A percentile compares a stretch with the other conserved stretches of the same genome.
These are phyloP conservation scores for Notodonta ziczac DNA, from an alignment of 2,888 invertebrate species.

Conservation along the genomic window DNA sequence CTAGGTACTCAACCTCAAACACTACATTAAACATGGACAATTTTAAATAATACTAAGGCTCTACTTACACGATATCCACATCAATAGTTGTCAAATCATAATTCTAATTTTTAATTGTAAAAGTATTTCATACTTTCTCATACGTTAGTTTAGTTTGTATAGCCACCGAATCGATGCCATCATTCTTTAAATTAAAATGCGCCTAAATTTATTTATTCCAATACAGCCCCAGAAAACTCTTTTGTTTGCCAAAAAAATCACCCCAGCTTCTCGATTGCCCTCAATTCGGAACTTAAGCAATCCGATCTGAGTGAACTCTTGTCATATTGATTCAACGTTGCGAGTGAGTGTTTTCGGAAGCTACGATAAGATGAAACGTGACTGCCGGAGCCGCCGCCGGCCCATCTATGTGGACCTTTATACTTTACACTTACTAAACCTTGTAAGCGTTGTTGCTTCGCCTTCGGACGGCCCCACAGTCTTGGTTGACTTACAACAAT, in stretches of 20 bases:
- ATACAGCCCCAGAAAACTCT: background rate
- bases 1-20: too few relatives aligned
- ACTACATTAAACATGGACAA: too few relatives aligned
- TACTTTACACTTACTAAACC: slow-evolving; percentile 49
- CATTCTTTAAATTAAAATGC: too few relatives aligned
- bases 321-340: slow-evolving; percentile 73
- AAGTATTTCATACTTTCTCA: too few relatives aligned
- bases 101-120: too few relatives aligned
- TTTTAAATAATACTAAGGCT: too few relatives aligned
- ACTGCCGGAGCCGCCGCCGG: slow-evolving; percentile 54
- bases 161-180: too few relatives aligned
- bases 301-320: slow-evolving; percentile 68
- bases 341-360: slow-evolving; percentile 75
- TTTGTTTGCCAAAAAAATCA: slow-evolving; percentile 8
- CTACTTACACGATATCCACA: too few relatives aligned
- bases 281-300: slow-evolving; percentile 61
- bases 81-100: too few relatives aligned
- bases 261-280: slow-evolving; percentile 41
- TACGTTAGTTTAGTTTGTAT: too few relatives aligned
- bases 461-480: slow-evolving; percentile 6
- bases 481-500: slow-evolving; percentile 31
- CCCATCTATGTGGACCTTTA: slow-evolving; percentile 62
- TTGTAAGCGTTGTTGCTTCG: slow-evolving; percentile 46
- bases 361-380: slow-evolving; percentile 74
- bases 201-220: background rate